These are phyloP conservation scores for Frankliniella fusca DNA, from an alignment of 2,888 invertebrate genomes.

Conservation along the genomic window DNA sequence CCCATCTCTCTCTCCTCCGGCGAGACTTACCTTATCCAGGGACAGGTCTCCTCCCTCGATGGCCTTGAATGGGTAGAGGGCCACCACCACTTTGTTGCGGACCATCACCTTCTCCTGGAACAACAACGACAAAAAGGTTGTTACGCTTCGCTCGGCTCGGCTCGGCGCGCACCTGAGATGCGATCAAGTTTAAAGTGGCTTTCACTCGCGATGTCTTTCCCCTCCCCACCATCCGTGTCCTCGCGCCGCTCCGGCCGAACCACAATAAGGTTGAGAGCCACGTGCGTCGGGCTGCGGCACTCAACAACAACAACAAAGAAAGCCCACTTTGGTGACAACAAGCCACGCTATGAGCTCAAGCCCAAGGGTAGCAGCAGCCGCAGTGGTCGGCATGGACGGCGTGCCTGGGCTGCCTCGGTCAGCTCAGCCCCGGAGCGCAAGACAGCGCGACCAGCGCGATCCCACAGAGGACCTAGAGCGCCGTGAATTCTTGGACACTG, in stretches of 20 bases:
- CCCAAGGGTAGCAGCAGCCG: background rate
- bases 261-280: no score
- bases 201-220: no score
- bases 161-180: no score
- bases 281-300: background rate
- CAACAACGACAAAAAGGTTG: conserved; percentile 27
- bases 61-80: conserved; percentile 84
- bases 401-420: background rate
- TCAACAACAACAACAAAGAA: background rate
- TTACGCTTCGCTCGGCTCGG: no score
- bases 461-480: background rate
- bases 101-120: conserved; percentile 62
- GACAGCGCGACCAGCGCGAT: background rate
- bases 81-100: conserved; percentile 78
- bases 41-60: conserved; percentile 85
- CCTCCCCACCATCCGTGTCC: no score
- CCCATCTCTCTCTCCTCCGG: background rate
- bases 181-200: no score
- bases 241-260: no score
- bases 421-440: background rate
- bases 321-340: no score
- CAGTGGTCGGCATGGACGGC: background rate
- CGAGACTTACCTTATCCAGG: conserved; percentile 67
- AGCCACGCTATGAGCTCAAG: no score
- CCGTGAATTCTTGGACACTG: background rate